phyloP scores from a whole-genome alignment of 2,888 invertebrate species.

The Tenthredo livida region DNA sequence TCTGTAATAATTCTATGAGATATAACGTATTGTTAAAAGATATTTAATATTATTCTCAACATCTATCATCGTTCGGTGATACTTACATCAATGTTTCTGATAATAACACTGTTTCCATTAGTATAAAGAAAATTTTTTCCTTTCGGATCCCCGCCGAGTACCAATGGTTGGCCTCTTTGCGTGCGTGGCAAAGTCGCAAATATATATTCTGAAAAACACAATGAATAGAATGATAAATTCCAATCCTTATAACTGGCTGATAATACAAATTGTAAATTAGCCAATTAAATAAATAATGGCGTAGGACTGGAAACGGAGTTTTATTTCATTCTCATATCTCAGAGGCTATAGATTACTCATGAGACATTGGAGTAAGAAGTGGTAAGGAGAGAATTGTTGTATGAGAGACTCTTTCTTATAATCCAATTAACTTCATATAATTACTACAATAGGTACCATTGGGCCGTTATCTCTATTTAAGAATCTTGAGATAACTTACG shows the following conservation, averaged over 20 bases:
- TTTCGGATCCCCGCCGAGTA: constrained; percentile 97
- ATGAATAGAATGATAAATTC: constrained; percentile 18
- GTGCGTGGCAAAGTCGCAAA: constrained; percentile 97
- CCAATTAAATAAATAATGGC: neutral
- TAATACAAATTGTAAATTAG: neutral
- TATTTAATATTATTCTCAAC: constrained; percentile 50
- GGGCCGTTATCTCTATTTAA: neutral
- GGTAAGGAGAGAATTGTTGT: no score
- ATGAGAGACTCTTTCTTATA: neutral
- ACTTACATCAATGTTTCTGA: constrained; percentile 94
- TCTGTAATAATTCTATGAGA: neutral
- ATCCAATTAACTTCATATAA: constrained; percentile 7
- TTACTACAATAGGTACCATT: neutral
- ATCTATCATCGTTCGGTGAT: neutral
- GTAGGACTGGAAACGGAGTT: neutral
- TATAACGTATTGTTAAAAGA: constrained; percentile 23
- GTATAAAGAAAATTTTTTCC: constrained; percentile 98
- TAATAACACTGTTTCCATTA: constrained; percentile 98
- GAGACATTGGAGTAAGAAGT: neutral
- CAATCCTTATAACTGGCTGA: neutral
- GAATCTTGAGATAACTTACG: neutral
- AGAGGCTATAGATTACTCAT: neutral
- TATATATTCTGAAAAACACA: constrained; percentile 86
- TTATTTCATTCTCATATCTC: neutral
- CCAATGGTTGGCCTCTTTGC: constrained; percentile 95